Percentiles rank a stretch among this genome's conserved stretches.
phyloP scores from a whole-genome alignment of 2,888 invertebrate species.

The Macropis europaea region DNA sequence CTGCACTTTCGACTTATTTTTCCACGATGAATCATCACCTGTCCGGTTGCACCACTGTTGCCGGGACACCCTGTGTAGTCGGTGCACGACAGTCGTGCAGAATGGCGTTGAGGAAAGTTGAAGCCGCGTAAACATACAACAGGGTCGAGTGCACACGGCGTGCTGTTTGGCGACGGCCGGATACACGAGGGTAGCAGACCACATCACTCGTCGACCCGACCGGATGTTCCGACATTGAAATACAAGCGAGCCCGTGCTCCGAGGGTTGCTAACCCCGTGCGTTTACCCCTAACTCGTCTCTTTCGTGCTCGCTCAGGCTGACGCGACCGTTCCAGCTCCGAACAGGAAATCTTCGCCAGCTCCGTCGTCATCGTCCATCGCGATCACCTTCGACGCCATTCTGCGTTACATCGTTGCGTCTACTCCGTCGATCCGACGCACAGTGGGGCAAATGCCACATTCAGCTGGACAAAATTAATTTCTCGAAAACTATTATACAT shows the following conservation, averaged over 20 bases:
- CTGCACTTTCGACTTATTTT: too few species aligned
- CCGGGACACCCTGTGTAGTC: too few species aligned
- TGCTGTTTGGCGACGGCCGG: slow-evolving; percentile 68
- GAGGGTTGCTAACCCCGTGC: slow-evolving; percentile 47
- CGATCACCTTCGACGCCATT: too few species aligned
- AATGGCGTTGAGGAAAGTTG: slow-evolving; percentile 59
- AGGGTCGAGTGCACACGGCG: slow-evolving; percentile 52
- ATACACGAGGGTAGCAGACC: slow-evolving; percentile 72
- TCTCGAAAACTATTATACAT: too few species aligned
- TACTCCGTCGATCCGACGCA: too few species aligned
- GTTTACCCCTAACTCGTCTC: slow-evolving; percentile 7
- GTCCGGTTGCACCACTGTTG: too few species aligned
- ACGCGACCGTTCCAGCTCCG: neutral
- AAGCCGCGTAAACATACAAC: slow-evolving; percentile 65
- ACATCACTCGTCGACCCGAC: slow-evolving; percentile 73
- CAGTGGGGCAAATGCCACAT: too few species aligned
- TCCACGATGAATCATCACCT: too few species aligned
- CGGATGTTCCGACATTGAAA: slow-evolving; percentile 70
- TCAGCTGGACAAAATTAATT: too few species aligned
- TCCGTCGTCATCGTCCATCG: neutral
- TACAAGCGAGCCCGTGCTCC: slow-evolving; percentile 60
- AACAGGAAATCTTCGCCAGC: neutral
- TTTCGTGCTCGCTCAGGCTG: too few species aligned
- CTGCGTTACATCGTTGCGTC: too few species aligned
- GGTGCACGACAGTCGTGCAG: slow-evolving; percentile 53